Percentiles rank a stretch among this genome's conserved stretches.
Conservation (phyloP, 2,797 vertebrate species). For the Chelon auratus region DNA sequence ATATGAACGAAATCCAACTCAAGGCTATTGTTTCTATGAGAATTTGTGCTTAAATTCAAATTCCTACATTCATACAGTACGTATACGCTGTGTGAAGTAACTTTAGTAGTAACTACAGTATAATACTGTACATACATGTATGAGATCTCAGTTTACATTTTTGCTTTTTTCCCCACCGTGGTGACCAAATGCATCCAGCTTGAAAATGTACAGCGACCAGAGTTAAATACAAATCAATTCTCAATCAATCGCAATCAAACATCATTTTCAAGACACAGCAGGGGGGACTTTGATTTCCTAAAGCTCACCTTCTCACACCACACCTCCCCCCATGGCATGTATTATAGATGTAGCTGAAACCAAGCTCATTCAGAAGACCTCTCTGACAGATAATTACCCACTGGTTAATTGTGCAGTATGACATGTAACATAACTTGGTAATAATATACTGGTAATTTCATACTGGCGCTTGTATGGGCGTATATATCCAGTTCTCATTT, state of each 20-base stretch:
- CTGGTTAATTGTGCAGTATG: neutral
- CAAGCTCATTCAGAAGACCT: no score
- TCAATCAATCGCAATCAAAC: neutral
- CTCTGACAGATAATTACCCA: no score
- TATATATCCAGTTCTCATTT: neutral
- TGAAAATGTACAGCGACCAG: neutral
- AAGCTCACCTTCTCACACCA: no score
- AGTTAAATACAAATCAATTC: constrained; percentile 4
- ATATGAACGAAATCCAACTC: neutral
- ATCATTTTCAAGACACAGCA: no score
- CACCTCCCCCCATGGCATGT: no score
- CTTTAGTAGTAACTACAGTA: no score
- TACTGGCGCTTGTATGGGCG: neutral
- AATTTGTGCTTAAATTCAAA: neutral
- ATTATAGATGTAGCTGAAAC: no score
- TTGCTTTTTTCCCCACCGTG: neutral
- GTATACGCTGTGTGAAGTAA: no score
- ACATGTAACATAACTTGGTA: neutral
- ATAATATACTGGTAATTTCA: neutral
- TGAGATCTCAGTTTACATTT: no score
- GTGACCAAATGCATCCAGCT: neutral
- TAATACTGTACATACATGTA: no score
- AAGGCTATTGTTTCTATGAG: neutral
- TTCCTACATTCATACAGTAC: no score
- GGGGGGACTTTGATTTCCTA: neutral